phyloP scores from a whole-genome alignment of 2,113 vertebrate genomes.

The Lathamus discolor region DNA sequence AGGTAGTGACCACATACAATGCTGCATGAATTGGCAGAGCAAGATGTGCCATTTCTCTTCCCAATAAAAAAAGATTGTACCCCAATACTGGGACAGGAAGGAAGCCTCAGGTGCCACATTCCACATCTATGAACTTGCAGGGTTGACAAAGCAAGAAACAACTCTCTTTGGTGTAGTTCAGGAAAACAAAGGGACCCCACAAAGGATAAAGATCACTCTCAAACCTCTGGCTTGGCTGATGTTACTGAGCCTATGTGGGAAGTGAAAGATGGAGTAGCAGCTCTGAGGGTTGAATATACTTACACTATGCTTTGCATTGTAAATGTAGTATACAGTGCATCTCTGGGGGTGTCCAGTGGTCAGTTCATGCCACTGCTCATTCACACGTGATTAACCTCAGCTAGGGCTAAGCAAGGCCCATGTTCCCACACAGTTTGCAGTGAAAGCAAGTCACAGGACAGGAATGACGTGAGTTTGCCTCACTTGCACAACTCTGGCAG shows the following conservation, averaged over 20 bases:
- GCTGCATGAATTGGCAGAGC: background rate
- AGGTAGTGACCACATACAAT: background rate
- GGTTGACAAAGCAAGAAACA: background rate
- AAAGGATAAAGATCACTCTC: background rate
- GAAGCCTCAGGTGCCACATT: background rate
- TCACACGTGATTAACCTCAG: background rate
- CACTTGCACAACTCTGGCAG: background rate
- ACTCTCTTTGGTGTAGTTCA: background rate
- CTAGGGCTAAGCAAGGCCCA: background rate
- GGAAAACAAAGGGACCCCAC: background rate
- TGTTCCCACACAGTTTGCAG: background rate
- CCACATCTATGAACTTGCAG: background rate
- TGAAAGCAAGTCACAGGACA: background rate
- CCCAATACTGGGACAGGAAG: background rate
- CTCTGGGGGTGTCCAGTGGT: background rate
- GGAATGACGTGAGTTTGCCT: background rate
- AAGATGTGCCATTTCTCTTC: background rate
- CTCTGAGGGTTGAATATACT: background rate
- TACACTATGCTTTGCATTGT: background rate
- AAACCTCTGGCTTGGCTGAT: background rate
- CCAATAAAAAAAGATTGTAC: background rate
- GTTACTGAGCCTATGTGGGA: background rate
- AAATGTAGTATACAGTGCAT: background rate
- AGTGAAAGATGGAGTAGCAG: background rate
- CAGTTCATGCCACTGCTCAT: background rate